A percentile compares a stretch with the other conserved stretches of the same genome.
Conservation (phyloP, 2,888 invertebrate genomes). For the Folsomia candida region DNA sequence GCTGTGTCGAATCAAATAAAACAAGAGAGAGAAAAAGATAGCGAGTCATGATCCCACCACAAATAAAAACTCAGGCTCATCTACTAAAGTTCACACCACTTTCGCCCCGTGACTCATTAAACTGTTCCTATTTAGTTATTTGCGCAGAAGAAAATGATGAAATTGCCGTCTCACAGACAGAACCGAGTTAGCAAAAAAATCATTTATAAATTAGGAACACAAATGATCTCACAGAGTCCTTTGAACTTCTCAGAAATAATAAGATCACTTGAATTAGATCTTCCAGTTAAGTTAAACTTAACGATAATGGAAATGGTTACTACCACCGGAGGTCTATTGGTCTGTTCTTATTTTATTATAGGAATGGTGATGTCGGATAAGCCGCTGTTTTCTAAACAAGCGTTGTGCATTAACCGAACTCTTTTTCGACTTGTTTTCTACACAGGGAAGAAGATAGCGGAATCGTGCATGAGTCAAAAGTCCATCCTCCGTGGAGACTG, state of each 20-base stretch:
- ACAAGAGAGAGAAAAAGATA: not conserved
- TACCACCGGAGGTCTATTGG: not conserved
- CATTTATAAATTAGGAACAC: too few species aligned
- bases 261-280: not conserved
- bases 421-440: not conserved
- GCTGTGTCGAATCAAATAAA: not conserved
- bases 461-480: not conserved
- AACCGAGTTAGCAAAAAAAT: too few species aligned
- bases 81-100: too few species aligned
- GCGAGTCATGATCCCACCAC: too few species aligned
- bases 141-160: too few species aligned
- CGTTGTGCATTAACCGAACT: not conserved
- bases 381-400: too few species aligned
- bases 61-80: too few species aligned
- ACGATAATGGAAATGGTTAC: not conserved
- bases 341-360: not conserved
- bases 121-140: too few species aligned
- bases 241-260: not conserved
- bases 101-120: too few species aligned
- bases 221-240: not conserved
- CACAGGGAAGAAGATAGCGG: not conserved
- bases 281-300: not conserved
- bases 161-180: too few species aligned
- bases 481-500: not conserved
- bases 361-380: too few species aligned